phyloP scores from a whole-genome alignment of 2,797 vertebrate species.

The Fundulus diaphanus region DNA sequence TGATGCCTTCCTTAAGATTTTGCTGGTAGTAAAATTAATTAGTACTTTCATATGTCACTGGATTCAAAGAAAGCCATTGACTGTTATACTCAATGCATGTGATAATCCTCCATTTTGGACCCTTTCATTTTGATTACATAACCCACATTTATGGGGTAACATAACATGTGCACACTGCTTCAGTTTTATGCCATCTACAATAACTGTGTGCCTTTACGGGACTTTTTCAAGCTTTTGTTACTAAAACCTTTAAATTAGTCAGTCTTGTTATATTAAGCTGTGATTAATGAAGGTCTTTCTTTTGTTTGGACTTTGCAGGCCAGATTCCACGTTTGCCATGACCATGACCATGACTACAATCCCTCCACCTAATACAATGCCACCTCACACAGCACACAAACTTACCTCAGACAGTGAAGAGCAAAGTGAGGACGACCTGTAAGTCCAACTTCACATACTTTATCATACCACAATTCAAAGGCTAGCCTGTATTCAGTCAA shows the following conservation, averaged over 20 bases:
- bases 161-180: neutral
- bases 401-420: conserved; percentile 67
- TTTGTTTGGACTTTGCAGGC: conserved; percentile 29
- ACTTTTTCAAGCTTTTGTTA: neutral
- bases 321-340: conserved; percentile 51
- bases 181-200: neutral
- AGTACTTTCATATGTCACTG: neutral
- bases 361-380: conserved; percentile 55
- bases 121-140: neutral
- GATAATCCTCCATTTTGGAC: neutral
- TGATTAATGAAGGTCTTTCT: neutral
- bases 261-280: neutral
- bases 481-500: neutral
- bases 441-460: conserved; percentile 26
- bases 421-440: conserved; percentile 67
- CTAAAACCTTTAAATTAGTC: neutral
- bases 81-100: neutral
- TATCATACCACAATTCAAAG: neutral
- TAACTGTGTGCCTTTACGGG: neutral
- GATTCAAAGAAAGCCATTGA: neutral
- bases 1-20: neutral
- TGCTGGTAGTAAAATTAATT: neutral
- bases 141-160: neutral
- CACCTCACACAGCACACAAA: conserved; percentile 64
- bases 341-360: conserved; percentile 79